Conservation (phyloP, 2,113 vertebrate species). For the Solenodon paradoxus region DNA sequence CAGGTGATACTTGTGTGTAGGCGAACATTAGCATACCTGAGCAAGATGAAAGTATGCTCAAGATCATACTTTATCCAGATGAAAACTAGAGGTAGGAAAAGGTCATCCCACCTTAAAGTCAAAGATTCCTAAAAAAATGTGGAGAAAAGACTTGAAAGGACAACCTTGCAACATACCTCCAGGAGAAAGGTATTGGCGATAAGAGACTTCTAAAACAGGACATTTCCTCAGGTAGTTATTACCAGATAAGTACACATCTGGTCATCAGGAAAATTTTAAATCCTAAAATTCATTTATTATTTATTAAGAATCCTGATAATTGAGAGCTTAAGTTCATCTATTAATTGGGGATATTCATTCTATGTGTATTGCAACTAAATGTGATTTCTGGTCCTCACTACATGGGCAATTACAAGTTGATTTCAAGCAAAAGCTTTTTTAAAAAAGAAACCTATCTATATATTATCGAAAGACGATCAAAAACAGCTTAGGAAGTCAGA, state of each 20-base stretch:
- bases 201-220: background rate
- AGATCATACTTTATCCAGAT: no score
- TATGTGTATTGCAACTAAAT: constrained; percentile 26
- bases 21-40: background rate
- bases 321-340: background rate
- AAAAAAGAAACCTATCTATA: background rate
- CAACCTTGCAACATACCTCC: background rate
- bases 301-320: background rate
- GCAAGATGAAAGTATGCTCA: background rate
- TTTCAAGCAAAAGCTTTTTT: background rate
- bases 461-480: background rate
- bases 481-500: background rate
- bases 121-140: background rate
- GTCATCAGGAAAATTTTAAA: background rate
- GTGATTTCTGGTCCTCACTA: background rate
- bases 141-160: background rate
- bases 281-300: background rate
- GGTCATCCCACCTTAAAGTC: background rate
- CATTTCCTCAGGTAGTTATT: background rate
- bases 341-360: background rate
- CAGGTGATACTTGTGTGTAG: background rate
- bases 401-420: background rate
- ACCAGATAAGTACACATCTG: background rate
- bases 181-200: background rate
- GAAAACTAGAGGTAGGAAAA: background rate